Evolutionary conservation across 2,888 invertebrate species (phyloP), one percentile per base, ranked within the genome.

Genomic region (Horisme vitalbata): DNA sequence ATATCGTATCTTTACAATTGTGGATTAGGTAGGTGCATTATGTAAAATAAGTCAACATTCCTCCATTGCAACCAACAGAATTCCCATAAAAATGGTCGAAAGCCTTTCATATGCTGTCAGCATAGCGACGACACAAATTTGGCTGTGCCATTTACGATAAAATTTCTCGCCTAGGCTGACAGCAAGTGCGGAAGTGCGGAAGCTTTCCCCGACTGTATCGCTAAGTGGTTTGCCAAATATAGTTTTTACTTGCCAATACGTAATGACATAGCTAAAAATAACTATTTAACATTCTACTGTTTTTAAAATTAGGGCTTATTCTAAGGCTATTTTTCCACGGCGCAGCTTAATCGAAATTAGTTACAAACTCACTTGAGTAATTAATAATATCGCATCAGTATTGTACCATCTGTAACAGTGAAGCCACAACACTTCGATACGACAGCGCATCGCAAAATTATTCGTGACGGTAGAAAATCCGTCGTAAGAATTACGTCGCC

Each of bases 1-100:
- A n/a, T n/a, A n/a, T n/a, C n/a, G n/a, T n/a, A n/a, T n/a, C n/a
- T n/a, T n/a, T 30, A 33, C 39, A 45, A 38, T 32, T 41, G 43
- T 20, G 43, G 26, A 37, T 44, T 55, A 45, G 67, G 70, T 65
- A 67, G 71, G 80, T 80, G 82, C 80, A 68, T 66, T 72, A 75
- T 63, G 59, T 74, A 72, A 75, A 65, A 58, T 57, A 65, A 66
- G 59, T 55, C 59, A 68, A 79, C 81, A 81, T 82, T 80, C 79
- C 79, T 66, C 52, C 55, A 55, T 63, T 35, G 50, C 55, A 48
- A 61, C 48, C 46, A 45, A 57, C 41, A 35, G 36, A 49, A 45
- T 32, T 58, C 52, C 41, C 45, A 53, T 30, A 35, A 52, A 45
- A 37, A 50, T 37, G 51, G 44, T 56, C 38, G 45, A 47, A 43